These are phyloP conservation scores for Philaethria dido DNA, from an alignment of 2,888 invertebrate species.

Conservation along the genomic window DNA sequence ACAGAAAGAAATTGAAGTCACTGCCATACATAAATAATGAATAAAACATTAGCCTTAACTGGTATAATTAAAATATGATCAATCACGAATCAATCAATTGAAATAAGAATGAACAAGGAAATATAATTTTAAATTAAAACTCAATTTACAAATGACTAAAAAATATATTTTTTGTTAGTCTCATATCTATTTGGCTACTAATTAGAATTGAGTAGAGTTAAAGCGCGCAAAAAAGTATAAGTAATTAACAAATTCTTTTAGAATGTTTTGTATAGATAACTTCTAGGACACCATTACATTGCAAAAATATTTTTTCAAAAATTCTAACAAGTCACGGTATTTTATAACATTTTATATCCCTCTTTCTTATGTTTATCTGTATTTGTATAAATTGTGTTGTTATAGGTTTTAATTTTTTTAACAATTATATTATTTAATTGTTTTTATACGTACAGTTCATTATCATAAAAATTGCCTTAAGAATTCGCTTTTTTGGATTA, in stretches of 20 bases:
- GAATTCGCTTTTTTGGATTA: too few species aligned
- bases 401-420: not conserved
- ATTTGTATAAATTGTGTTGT: not conserved
- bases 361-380: not conserved
- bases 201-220: slow-evolving; percentile 1
- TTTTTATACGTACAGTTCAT: not conserved
- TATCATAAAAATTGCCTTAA: too few species aligned
- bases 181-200: slow-evolving; percentile 7
- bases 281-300: slow-evolving; percentile 11
- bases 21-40: slow-evolving; percentile 10
- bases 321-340: not conserved
- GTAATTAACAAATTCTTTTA: slow-evolving; percentile 5
- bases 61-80: slow-evolving; percentile 29
- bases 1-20: not conserved
- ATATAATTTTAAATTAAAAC: slow-evolving; percentile 21
- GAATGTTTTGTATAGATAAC: not conserved
- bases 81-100: slow-evolving; percentile 20
- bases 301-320: slow-evolving; percentile 1
- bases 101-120: not conserved
- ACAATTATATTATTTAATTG: not conserved
- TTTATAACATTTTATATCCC: not conserved
- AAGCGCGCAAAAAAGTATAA: slow-evolving; percentile 4
- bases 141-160: slow-evolving; percentile 2
- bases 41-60: slow-evolving; percentile 10
- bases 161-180: slow-evolving; percentile 9